Conservation (phyloP, 2,888 invertebrate genomes). For the Aphelenchoides bicaudatus region DNA sequence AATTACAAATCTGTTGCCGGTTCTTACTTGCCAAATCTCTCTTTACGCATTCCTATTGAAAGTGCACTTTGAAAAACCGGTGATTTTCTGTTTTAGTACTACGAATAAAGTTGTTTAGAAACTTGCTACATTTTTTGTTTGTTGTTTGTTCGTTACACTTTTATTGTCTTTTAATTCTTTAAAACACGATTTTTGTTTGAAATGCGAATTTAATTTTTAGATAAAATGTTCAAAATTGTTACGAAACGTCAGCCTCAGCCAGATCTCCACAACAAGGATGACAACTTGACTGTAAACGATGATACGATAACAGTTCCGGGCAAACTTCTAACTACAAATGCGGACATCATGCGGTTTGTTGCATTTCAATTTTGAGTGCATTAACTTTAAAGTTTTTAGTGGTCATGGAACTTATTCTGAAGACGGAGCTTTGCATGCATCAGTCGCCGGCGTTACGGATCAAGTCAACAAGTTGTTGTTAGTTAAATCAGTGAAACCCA, state of each 20-base stretch:
- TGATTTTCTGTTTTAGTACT: no score
- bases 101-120: no score
- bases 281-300: constrained; percentile 10
- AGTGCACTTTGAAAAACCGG: no score
- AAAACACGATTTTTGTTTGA: no score
- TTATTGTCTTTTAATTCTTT: no score
- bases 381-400: constrained; percentile 65
- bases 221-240: constrained; percentile 9
- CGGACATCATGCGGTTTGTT: constrained; percentile 39
- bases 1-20: no score
- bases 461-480: constrained; percentile 90
- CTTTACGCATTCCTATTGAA: no score
- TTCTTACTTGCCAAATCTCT: no score
- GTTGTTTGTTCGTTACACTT: no score
- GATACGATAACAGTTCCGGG: constrained; percentile 23
- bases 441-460: constrained; percentile 88
- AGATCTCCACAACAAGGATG: constrained; percentile 2
- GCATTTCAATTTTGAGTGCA: not conserved
- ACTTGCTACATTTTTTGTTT: no score
- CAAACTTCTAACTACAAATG: constrained; percentile 8
- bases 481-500: constrained; percentile 81
- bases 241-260: not conserved
- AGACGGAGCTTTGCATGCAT: constrained; percentile 74
- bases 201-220: no score
- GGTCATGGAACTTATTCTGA: constrained; percentile 88